These are phyloP conservation scores for Anodontia alba DNA, from an alignment of 2,888 invertebrate genomes.

Conservation along the genomic window DNA sequence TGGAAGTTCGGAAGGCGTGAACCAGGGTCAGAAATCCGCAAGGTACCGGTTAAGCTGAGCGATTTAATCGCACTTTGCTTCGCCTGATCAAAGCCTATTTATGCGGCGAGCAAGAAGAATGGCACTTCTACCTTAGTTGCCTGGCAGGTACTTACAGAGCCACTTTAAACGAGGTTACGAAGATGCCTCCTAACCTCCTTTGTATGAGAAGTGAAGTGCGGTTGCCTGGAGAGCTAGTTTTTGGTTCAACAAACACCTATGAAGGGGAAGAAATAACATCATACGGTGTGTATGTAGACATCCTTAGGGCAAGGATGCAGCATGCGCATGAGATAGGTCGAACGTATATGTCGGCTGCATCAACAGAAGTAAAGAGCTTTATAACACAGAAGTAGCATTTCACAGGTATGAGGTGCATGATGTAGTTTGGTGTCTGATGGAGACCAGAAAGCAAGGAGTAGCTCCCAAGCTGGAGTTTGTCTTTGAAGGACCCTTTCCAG, in stretches of 20 bases:
- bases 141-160: conserved; percentile 44
- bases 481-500: not conserved
- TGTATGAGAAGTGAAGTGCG: conserved; percentile 33
- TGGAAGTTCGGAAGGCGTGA: no score
- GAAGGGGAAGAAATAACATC: not conserved
- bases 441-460: not conserved
- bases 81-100: conserved; percentile 41
- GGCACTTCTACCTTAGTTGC: conserved; percentile 39
- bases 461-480: not conserved
- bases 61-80: conserved; percentile 43
- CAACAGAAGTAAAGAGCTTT: not conserved
- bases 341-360: not conserved
- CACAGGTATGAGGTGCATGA: not conserved
- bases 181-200: conserved; percentile 33
- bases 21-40: no score
- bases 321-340: not conserved
- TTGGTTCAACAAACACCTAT: not conserved
- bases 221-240: conserved; percentile 30
- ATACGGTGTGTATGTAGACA: not conserved
- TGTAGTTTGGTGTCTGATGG: not conserved
- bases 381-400: not conserved
- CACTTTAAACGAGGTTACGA: conserved; percentile 27
- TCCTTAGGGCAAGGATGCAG: no score
- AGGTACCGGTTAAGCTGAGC: not conserved
- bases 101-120: conserved; percentile 35